A percentile compares a stretch with the other conserved stretches of the same genome.
Conservation (phyloP, 1,140 invertebrate genomes). For the Liolophura sinensis region DNA sequence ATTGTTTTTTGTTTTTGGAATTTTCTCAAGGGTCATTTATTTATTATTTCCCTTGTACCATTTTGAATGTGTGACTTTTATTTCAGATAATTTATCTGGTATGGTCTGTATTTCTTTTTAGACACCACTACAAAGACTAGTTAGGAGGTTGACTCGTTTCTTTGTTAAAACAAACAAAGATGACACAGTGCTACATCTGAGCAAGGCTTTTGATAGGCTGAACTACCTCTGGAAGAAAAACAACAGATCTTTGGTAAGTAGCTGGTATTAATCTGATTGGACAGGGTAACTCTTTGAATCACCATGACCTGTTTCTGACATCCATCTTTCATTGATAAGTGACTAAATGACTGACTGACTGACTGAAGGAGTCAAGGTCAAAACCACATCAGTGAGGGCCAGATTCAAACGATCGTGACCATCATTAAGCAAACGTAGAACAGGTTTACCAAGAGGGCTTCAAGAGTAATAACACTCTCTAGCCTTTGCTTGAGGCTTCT, state of each 20-base stretch:
- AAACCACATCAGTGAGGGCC: not conserved
- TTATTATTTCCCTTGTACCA: too few species aligned
- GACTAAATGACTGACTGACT: not conserved
- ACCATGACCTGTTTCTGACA: not conserved
- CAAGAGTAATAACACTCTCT: too few species aligned
- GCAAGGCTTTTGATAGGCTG: slow-evolving; percentile 67
- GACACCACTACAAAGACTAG: slow-evolving; percentile 77
- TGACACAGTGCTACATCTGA: slow-evolving; percentile 67
- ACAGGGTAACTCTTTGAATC: not conserved
- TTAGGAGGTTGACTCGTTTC: slow-evolving; percentile 90
- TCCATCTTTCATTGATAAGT: not conserved
- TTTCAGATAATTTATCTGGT: not conserved
- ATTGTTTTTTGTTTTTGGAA: too few species aligned
- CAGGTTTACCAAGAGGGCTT: too few species aligned
- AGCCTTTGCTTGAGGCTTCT: too few species aligned
- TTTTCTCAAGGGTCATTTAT: too few species aligned
- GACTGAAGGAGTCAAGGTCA: not conserved
- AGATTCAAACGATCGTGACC: too few species aligned
- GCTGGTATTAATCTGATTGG: not conserved
- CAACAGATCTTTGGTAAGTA: slow-evolving; percentile 6
- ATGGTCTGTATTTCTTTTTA: slow-evolving; percentile 34
- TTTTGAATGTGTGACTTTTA: too few species aligned
- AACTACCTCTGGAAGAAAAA: slow-evolving; percentile 61
- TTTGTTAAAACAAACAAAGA: slow-evolving; percentile 74
- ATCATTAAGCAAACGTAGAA: too few species aligned